Percentiles rank a stretch among this genome's conserved stretches.
These are phyloP conservation scores for Achroia grisella DNA, from an alignment of 1,140 invertebrate genomes.

Conservation along the genomic window DNA sequence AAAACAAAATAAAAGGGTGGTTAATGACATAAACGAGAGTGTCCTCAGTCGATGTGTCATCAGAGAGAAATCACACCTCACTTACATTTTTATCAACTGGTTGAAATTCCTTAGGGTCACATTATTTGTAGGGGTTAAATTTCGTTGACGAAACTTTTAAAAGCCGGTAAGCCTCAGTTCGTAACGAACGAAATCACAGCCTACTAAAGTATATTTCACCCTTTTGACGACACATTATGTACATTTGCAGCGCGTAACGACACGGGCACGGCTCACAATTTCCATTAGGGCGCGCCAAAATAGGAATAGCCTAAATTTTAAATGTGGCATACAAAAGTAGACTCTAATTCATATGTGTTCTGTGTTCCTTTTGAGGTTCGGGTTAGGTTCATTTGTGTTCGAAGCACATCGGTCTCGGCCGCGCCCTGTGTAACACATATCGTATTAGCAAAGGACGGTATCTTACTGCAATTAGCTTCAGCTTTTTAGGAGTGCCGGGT, in stretches of 20 bases:
- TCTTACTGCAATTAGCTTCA: slow-evolving; percentile 68
- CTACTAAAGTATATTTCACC: slow-evolving; percentile 68
- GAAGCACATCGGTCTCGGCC: slow-evolving; percentile 18
- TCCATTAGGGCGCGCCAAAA: slow-evolving; percentile 50
- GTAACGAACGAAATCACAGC: slow-evolving; percentile 56
- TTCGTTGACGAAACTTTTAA: slow-evolving; percentile 44
- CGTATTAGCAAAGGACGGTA: slow-evolving; percentile 67
- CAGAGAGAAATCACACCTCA: too few relatives aligned
- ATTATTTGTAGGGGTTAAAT: slow-evolving; percentile 17
- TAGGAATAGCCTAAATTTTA: slow-evolving; percentile 38
- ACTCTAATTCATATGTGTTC: slow-evolving; percentile 20
- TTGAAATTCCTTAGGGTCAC: too few relatives aligned
- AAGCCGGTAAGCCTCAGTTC: slow-evolving; percentile 46
- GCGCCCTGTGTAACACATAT: slow-evolving; percentile 63
- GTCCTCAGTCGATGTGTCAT: too few relatives aligned
- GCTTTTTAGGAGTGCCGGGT: slow-evolving; percentile 51
- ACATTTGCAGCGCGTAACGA: slow-evolving; percentile 69
- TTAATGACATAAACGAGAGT: too few relatives aligned
- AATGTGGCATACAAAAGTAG: slow-evolving; percentile 18
- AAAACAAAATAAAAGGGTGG: too few relatives aligned
- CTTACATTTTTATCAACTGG: too few relatives aligned
- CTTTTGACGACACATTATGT: slow-evolving; percentile 70
- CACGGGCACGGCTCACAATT: slow-evolving; percentile 67
- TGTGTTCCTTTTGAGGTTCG: slow-evolving; percentile 16
- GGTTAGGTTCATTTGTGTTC: slow-evolving; percentile 24